Evolutionary conservation across 1,140 invertebrate species (phyloP), one percentile per base, ranked within the genome.

Genomic region (Macrobrachium rosenbergii): DNA sequence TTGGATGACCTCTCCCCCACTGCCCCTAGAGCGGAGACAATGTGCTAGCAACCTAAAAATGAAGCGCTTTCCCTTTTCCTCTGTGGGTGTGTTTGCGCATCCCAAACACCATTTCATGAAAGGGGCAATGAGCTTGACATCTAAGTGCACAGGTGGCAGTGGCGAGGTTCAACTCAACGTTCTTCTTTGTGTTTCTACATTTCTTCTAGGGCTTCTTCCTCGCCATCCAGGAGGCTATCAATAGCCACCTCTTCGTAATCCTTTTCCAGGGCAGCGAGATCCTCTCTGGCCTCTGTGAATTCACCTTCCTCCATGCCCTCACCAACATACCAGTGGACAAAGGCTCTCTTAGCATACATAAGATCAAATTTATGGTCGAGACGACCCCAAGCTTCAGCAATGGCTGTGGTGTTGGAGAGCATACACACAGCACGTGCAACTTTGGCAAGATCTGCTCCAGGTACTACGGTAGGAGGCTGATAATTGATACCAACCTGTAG

Each of bases 281-380:
- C 69, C 69, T 72, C 69, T 6, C 69, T 23, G 21, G 69, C 69
- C 21, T 72, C 69, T 11, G 77, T 43, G 19, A 52, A 58, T 45
- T 88, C 72, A 16, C 92, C 92, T 90, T 93, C 93, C 86, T 93
- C 93, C 92, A 93, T 93, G 59, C 92, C 93, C 88, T 93, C 93
- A 82, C 92, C 92, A 78, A 93, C 91, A 76, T 92, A 92, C 91
- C 92, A 92, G 76, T 92, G 92, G 37, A 92, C 92, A 89, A 92
- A 92, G 43, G 69, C 69, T 43, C 69, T 72, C 69, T 72, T 72
- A 16, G 69, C 69, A 23, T 72, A 72, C 69, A 72, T 91, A 77
- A 93, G 90, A 89, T 94, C 93, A 89, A 94, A 94, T 90, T 94
- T 94, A 72, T 92, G 91, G 84, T 94, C 93, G 7, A 94, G 84